phyloP scores from a whole-genome alignment of 2,113 vertebrate species.

The Gymnobelideus leadbeateri region DNA sequence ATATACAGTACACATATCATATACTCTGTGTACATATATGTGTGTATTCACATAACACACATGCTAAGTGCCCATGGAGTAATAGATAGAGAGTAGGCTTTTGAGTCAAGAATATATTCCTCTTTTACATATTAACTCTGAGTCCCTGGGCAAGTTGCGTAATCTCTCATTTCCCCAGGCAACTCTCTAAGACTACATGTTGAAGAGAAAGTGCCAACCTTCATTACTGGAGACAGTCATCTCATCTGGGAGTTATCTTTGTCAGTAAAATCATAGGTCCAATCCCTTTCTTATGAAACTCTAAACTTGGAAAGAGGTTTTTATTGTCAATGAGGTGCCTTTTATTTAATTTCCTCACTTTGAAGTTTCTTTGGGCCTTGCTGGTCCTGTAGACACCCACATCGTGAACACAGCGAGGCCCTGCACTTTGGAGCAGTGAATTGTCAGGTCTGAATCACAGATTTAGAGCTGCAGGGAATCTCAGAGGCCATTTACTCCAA shows the following conservation, averaged over 20 bases:
- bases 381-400: not conserved
- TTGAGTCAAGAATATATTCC: not conserved
- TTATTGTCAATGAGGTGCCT: not conserved
- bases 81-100: not conserved
- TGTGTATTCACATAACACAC: not conserved
- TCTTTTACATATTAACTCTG: not conserved
- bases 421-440: too few species aligned
- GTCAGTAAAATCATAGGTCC: not conserved
- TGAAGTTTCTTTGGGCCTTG: not conserved
- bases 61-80: not conserved
- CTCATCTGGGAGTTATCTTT: not conserved
- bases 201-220: not conserved
- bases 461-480: too few species aligned
- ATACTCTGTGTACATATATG: not conserved
- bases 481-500: too few species aligned
- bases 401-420: not conserved
- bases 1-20: not conserved
- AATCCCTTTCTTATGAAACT: not conserved
- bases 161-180: not conserved
- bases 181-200: not conserved
- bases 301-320: not conserved
- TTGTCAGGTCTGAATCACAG: too few species aligned
- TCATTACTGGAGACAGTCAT: not conserved
- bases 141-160: not conserved
- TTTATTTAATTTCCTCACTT: not conserved